Evolutionary conservation across 2,113 vertebrate genomes (phyloP).

Genomic region (Acrocephalus kingi): DNA sequence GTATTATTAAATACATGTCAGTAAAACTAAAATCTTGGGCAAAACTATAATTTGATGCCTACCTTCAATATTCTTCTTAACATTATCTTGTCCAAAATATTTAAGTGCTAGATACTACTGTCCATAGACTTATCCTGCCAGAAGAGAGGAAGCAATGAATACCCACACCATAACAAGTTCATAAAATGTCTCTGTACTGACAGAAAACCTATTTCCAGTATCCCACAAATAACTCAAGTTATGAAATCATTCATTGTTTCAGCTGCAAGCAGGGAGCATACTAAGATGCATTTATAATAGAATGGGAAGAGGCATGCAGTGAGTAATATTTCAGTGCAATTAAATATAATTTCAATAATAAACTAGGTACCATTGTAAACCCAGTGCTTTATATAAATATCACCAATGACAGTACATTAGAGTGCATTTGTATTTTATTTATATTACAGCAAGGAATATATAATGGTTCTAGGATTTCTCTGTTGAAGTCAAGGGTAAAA

Average conservation of each 20-base stretch:
- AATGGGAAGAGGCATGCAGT: conserved; percentile 46
- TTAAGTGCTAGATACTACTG: neutral
- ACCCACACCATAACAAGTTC: neutral
- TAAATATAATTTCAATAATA: conserved; percentile 52
- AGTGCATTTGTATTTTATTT: conserved; percentile 51
- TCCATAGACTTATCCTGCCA: neutral
- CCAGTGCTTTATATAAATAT: conserved; percentile 39
- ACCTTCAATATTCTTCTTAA: neutral
- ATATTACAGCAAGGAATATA: neutral
- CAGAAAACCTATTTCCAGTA: conserved; percentile 52
- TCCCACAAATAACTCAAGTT: conserved; percentile 60
- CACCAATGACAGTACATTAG: conserved; percentile 41
- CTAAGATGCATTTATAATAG: conserved; percentile 37
- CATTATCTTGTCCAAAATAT: neutral
- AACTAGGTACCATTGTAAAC: conserved; percentile 61
- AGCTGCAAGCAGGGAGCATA: conserved; percentile 31
- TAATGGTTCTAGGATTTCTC: neutral
- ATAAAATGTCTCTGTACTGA: conserved; percentile 8
- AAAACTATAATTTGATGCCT: neutral
- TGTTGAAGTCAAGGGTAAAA: conserved; percentile 12
- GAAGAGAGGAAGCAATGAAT: neutral
- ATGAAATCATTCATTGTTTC: conserved; percentile 34
- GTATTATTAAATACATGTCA: neutral
- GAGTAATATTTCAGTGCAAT: conserved; percentile 59
- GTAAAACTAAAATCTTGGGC: neutral